Evolutionary conservation across 2,113 vertebrate genomes (phyloP).

Genomic region (Tragelaphus imberbis): DNA sequence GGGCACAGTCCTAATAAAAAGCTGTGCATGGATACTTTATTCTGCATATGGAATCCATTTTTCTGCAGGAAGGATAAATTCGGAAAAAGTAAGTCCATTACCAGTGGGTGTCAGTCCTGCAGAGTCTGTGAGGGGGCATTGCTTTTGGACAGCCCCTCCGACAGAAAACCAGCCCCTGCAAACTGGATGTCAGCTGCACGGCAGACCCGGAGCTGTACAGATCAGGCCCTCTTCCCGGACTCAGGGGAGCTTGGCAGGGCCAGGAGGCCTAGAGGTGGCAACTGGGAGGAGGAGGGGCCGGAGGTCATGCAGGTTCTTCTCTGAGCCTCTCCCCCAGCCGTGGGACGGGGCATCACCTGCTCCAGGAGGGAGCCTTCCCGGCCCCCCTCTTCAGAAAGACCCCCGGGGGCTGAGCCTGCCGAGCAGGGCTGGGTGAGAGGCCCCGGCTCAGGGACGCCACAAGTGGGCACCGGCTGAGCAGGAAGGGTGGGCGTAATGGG

Average conservation of each 20-base stretch:
- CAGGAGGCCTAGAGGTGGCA: background rate
- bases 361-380: too few species aligned
- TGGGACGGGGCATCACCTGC: background rate
- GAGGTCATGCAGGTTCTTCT: background rate
- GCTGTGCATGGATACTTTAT: background rate
- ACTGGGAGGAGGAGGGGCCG: background rate
- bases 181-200: background rate
- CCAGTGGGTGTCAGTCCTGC: background rate
- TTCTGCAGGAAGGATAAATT: background rate
- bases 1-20: background rate
- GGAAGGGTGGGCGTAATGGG: too few species aligned
- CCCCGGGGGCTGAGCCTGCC: accelerated
- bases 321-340: background rate
- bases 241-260: background rate
- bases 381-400: background rate
- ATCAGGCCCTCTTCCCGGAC: background rate
- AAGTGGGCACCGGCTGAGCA: background rate
- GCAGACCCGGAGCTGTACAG: accelerated
- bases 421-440: background rate
- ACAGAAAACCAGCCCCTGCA: accelerated
- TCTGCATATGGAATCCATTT: background rate
- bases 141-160: background rate
- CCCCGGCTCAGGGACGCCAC: background rate
- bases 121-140: background rate
- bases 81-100: background rate